Conservation (phyloP, 2,113 vertebrate genomes). For the Propithecus coquereli region DNA sequence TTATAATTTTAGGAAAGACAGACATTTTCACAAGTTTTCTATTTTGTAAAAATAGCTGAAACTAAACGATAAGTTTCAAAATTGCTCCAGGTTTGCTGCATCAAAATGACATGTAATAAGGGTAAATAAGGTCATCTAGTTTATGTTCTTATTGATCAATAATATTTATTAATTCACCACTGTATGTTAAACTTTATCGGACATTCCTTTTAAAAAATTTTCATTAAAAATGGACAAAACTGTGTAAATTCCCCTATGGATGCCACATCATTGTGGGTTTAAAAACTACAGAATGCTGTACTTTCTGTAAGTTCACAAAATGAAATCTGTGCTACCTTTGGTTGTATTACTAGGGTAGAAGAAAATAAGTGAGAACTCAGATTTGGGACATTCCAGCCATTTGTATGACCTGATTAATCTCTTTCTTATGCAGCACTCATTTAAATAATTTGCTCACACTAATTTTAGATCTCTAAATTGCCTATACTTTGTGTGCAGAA, state of each 20-base stretch:
- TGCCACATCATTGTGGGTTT: background rate
- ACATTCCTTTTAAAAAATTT: background rate
- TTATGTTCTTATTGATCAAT: background rate
- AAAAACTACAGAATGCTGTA: background rate
- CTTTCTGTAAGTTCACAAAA: background rate
- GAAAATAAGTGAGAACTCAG: slow-evolving; percentile 6
- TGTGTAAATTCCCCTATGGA: background rate
- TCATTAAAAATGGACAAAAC: background rate
- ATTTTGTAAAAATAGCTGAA: slow-evolving; percentile 34
- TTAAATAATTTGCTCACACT: slow-evolving; percentile 57
- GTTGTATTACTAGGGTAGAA: background rate
- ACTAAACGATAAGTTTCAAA: slow-evolving; percentile 19
- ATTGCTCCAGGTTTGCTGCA: background rate
- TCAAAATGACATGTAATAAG: background rate
- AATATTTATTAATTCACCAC: background rate
- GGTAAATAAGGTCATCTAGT: background rate
- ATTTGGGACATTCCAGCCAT: slow-evolving; percentile 2
- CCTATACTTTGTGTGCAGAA: slow-evolving; percentile 37
- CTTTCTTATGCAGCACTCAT: slow-evolving; percentile 19
- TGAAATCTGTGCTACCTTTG: slow-evolving; percentile 14
- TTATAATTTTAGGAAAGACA: slow-evolving; percentile 25
- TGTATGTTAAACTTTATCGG: background rate
- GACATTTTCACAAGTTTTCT: slow-evolving; percentile 30
- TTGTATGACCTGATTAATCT: slow-evolving; percentile 62
- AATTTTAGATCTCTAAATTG: slow-evolving; percentile 61